Evolutionary conservation across 1,140 invertebrate genomes (phyloP).

Genomic region (Streblospio benedicti): DNA sequence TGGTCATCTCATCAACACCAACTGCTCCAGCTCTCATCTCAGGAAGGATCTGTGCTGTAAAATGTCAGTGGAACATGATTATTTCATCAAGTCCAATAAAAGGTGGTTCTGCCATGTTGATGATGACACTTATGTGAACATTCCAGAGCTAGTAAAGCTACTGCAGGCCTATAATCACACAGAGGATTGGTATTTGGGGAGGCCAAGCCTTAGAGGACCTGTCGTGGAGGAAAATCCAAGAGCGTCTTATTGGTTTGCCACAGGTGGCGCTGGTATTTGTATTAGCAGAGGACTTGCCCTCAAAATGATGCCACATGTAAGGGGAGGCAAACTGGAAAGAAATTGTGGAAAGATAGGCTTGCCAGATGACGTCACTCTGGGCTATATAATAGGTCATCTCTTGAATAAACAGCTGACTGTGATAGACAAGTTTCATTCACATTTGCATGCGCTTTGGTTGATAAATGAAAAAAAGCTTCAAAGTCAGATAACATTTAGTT

Average conservation of each 20-base stretch:
- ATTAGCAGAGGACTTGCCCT: conserved; percentile 81
- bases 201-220: conserved; percentile 81
- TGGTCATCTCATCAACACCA: conserved; percentile 90
- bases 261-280: conserved; percentile 95
- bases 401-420: conserved; percentile 79
- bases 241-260: conserved; percentile 85
- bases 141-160: conserved; percentile 70
- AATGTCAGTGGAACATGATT: conserved; percentile 90
- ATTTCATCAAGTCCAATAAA: conserved; percentile 78
- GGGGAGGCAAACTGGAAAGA: conserved; percentile 87
- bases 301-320: conserved; percentile 89
- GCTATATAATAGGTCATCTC: conserved; percentile 92
- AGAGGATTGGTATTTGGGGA: conserved; percentile 92
- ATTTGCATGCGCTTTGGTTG: conserved; percentile 88
- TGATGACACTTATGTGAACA: conserved; percentile 96
- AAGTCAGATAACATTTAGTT: conserved; percentile 82
- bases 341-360: conserved; percentile 75
- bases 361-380: conserved; percentile 95
- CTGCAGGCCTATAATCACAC: conserved; percentile 76
- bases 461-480: conserved; percentile 62
- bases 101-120: conserved; percentile 99
- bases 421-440: conserved; percentile 88
- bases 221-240: conserved; percentile 63
- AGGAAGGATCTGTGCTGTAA: conserved; percentile 89
- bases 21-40: conserved; percentile 78